Conservation (phyloP, 2,888 invertebrate genomes). For the Cantharis rufa region DNA sequence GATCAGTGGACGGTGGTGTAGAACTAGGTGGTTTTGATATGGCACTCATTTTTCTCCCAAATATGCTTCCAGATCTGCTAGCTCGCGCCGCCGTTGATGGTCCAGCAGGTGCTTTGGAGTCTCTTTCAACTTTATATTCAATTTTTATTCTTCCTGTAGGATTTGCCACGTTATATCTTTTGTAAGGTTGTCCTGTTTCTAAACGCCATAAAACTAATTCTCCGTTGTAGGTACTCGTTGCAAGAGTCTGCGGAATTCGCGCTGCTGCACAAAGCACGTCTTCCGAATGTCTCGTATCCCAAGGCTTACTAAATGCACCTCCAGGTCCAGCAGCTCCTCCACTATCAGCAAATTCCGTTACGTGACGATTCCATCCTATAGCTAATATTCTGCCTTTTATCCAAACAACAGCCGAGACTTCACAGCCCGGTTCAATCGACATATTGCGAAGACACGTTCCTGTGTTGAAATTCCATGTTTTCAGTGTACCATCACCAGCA, state of each 20-base stretch:
- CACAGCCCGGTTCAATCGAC: slow-evolving; percentile 60
- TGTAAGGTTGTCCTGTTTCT: slow-evolving; percentile 78
- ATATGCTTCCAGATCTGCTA: slow-evolving; percentile 12
- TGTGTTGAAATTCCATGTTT: slow-evolving; percentile 85
- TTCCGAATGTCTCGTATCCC: slow-evolving; percentile 74
- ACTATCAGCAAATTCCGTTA: slow-evolving; percentile 69
- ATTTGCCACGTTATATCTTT: slow-evolving; percentile 58
- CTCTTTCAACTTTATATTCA: slow-evolving; percentile 55
- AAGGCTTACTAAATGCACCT: slow-evolving; percentile 61
- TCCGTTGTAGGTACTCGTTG: slow-evolving; percentile 77
- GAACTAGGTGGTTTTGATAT: neutral
- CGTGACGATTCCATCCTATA: slow-evolving; percentile 77
- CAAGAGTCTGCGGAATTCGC: slow-evolving; percentile 69
- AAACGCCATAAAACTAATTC: slow-evolving; percentile 81
- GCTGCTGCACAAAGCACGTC: slow-evolving; percentile 75
- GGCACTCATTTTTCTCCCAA: neutral
- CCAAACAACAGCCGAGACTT: slow-evolving; percentile 61
- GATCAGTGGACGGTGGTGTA: neutral
- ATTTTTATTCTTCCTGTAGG: slow-evolving; percentile 64
- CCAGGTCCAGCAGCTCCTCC: slow-evolving; percentile 58
- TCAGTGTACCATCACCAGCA: slow-evolving; percentile 76
- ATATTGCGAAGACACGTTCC: slow-evolving; percentile 74
- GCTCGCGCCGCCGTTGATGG: neutral
- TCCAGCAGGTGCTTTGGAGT: neutral
- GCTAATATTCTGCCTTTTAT: slow-evolving; percentile 67